phyloP scores from a whole-genome alignment of 2,113 vertebrate species.

The Balaeniceps rex region DNA sequence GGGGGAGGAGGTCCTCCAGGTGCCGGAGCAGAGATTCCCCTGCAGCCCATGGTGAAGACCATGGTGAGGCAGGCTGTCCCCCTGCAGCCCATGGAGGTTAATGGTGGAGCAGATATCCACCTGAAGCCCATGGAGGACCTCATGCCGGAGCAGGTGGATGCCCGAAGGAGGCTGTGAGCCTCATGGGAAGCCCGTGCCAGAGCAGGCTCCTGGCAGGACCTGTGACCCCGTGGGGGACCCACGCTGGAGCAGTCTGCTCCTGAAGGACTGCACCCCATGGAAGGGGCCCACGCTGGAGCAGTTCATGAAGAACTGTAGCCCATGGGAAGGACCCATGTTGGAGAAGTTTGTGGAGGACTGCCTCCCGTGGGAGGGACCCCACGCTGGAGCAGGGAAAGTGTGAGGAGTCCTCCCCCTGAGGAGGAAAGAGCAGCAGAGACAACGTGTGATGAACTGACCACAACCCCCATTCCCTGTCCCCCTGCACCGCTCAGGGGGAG shows the following conservation, averaged over 20 bases:
- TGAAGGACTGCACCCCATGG: too few species aligned
- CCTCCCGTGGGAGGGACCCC: not conserved
- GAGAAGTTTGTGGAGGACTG: not conserved
- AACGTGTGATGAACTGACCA: too few species aligned
- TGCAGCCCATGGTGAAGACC: not conserved
- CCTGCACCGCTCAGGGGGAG: too few species aligned
- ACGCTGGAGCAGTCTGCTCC: fast-evolving
- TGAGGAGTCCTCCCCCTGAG: too few species aligned
- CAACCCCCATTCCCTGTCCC: too few species aligned
- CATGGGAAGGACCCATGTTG: not conserved
- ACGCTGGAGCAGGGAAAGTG: not conserved
- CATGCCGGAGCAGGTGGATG: not conserved
- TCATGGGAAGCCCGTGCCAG: too few species aligned
- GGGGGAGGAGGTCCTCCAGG: not conserved
- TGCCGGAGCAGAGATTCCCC: not conserved
- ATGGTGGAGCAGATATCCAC: not conserved
- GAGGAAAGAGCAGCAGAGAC: too few species aligned
- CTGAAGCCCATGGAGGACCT: not conserved
- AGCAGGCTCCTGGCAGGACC: not conserved
- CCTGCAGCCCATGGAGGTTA: not conserved
- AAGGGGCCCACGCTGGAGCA: too few species aligned
- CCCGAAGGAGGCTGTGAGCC: too few species aligned
- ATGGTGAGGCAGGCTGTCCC: not conserved
- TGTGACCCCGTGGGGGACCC: not conserved
- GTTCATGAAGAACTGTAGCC: too few species aligned